phyloP scores from a whole-genome alignment of 2,113 vertebrate species.

The Saguinus imperator region DNA sequence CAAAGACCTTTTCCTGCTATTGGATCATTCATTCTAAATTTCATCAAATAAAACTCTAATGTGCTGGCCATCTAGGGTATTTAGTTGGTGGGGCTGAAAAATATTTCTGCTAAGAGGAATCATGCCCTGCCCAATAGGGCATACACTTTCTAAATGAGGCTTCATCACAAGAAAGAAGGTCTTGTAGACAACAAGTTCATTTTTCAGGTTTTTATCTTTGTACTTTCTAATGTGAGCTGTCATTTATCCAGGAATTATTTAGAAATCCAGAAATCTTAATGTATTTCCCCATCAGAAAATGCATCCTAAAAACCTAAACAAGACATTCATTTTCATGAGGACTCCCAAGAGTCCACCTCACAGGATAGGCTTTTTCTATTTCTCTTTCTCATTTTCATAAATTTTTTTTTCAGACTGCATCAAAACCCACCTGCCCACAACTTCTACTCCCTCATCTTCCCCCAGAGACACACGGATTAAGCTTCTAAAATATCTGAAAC shows the following conservation, averaged over 20 bases:
- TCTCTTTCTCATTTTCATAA: not conserved
- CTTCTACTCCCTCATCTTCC: not conserved
- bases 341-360: not conserved
- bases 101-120: not conserved
- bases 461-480: not conserved
- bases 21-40: not conserved
- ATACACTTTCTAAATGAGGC: not conserved
- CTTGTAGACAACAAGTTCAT: not conserved
- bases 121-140: fast-evolving
- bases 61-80: not conserved
- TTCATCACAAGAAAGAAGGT: not conserved
- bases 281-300: not conserved
- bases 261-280: not conserved
- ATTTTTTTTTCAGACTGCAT: not conserved
- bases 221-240: not conserved
- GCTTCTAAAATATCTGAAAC: not conserved
- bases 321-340: not conserved
- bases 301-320: not conserved
- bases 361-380: not conserved
- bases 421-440: not conserved
- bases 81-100: not conserved
- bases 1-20: not conserved
- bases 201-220: not conserved
- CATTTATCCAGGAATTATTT: not conserved
- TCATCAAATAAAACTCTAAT: not conserved